Evolutionary conservation across 2,888 invertebrate species (phyloP), one percentile per base, ranked within the genome.

Genomic region (Dorcus hopei): DNA sequence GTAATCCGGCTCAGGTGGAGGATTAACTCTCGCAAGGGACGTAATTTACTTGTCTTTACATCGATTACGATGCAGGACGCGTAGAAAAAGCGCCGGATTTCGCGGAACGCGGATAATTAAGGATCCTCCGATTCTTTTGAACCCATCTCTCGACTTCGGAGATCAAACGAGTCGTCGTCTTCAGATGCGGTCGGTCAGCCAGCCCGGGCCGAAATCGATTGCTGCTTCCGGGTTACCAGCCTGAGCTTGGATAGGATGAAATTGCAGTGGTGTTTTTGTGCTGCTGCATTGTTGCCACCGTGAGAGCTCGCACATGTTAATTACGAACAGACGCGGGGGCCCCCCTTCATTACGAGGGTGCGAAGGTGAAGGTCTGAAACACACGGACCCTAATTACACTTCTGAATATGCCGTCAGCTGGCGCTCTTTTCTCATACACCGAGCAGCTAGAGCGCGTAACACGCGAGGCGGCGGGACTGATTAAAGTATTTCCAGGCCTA

Each of bases 11-110:
- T 43, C 45, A 33, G n/a, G 26, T n/a, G 43, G 43, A 52, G 52
- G 43, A 52, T 52, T 52, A 52, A 42, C 26, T 42, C 45, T 43
- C 52, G 42, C 40, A 51, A 39, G 51, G 16, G 43, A 42, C 26
- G 52, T 52, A 52, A 52, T 52, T 52, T 52, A 52, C 52, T 52
- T 52, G 11, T 42, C 11, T 43, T 23, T 42, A 38, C 38, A 38
- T 49, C 49, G 49, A 49, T 49, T 49, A 38, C 38, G 49, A 33
- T 49, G 49, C 49, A 14, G 41, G 14, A 41, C 41, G 41, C 41
- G 41, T 41, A 41, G 11, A 41, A 41, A 41, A 41, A 41, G 11
- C 11, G 7, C 11, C 11, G 41, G 41, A 11, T 14, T 41, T 41
- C 41, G n/a, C 41, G 41, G 41, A 41, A n/a, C 41, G n/a, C 14